Conservation (phyloP, 2,113 vertebrate species). For the Seriola quinqueradiata region DNA sequence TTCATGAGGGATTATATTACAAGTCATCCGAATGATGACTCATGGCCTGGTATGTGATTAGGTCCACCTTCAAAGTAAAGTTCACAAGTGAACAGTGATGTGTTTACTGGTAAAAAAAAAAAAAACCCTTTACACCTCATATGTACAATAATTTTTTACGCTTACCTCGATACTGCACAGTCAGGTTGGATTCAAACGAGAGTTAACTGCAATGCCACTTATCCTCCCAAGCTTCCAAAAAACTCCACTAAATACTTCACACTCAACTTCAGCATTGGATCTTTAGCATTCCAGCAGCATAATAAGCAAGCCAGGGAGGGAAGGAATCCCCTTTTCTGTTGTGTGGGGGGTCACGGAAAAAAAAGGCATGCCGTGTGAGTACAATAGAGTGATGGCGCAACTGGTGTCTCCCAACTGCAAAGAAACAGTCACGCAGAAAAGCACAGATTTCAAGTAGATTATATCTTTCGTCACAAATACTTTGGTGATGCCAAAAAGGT, state of each 20-base stretch:
- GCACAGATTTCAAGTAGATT: slow-evolving; percentile 15
- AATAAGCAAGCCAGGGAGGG: slow-evolving; percentile 51
- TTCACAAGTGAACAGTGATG: background rate
- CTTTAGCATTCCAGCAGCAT: slow-evolving; percentile 57
- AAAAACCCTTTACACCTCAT: slow-evolving; percentile 2
- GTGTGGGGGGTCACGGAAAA: background rate
- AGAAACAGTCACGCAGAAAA: background rate
- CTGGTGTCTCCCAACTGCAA: slow-evolving; percentile 14
- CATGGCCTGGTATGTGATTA: slow-evolving; percentile 68
- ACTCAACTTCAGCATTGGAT: slow-evolving; percentile 37
- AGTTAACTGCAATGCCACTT: slow-evolving; percentile 40
- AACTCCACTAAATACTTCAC: slow-evolving; percentile 50
- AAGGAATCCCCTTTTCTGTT: slow-evolving; percentile 62
- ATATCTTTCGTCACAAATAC: background rate
- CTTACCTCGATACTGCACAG: background rate
- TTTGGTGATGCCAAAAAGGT: background rate
- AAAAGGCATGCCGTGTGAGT: slow-evolving; percentile 17
- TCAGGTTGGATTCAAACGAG: slow-evolving; percentile 20
- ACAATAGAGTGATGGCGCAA: slow-evolving; percentile 42
- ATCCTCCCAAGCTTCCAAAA: slow-evolving; percentile 49
- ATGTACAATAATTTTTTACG: background rate
- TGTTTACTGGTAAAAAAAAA: background rate
- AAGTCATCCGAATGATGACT: slow-evolving; percentile 77
- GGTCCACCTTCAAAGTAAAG: slow-evolving; percentile 42
- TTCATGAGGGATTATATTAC: slow-evolving; percentile 76